phyloP scores from a whole-genome alignment of 2,888 invertebrate species.

The Polydrusus cervinus region DNA sequence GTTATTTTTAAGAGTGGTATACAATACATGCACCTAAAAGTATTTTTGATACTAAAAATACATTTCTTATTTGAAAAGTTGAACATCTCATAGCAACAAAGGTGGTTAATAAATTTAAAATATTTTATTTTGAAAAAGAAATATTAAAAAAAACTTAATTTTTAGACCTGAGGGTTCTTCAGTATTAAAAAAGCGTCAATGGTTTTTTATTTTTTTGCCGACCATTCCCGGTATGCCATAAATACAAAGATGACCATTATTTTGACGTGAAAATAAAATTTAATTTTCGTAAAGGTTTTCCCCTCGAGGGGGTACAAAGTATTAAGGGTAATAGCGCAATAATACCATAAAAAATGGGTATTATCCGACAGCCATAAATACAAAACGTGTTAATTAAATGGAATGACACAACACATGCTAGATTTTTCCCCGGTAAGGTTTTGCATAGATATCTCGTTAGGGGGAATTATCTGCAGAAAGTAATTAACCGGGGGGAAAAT shows the following conservation, averaged over 20 bases:
- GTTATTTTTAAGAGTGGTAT: no score
- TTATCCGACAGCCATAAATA: conserved; percentile 54
- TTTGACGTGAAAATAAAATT: conserved; percentile 46
- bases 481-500: conserved; percentile 69
- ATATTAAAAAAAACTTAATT: no score
- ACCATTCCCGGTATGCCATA: conserved; percentile 15
- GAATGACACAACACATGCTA: conserved; percentile 52
- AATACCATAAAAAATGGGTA: conserved; percentile 54
- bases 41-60: no score
- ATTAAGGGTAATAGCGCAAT: conserved; percentile 49
- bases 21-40: no score
- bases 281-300: conserved; percentile 35
- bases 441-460: conserved; percentile 71
- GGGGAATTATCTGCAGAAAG: conserved; percentile 69
- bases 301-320: conserved; percentile 11
- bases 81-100: no score
- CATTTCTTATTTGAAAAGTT: no score
- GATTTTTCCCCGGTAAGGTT: conserved; percentile 61
- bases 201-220: not conserved
- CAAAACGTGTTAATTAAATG: conserved; percentile 55
- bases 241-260: conserved; percentile 46
- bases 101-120: no score
- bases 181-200: no score
- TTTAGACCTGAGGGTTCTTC: no score
- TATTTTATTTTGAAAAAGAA: no score